A percentile compares a stretch with the other conserved stretches of the same genome.
Evolutionary conservation across 2,888 invertebrate species (phyloP).

Genomic region (Tipula vernalis): DNA sequence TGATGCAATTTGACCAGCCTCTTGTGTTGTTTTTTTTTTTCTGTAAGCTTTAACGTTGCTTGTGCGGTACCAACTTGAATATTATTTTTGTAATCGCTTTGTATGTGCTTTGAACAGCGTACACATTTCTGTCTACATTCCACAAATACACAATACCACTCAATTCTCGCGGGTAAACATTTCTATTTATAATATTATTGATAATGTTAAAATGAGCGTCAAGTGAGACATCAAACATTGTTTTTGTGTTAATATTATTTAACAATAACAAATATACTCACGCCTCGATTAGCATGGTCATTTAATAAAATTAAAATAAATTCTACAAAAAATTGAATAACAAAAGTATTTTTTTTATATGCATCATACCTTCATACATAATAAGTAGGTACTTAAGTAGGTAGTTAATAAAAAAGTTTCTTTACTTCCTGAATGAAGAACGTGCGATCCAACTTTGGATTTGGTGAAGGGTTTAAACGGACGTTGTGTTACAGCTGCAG

Average conservation of each 20-base stretch:
- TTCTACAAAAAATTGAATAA: neutral
- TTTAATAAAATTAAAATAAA: neutral
- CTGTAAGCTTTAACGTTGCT: too few species aligned
- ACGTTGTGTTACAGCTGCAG: too few species aligned
- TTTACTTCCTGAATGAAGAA: too few species aligned
- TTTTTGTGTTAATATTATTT: neutral
- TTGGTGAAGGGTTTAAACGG: too few species aligned
- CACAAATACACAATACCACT: neutral
- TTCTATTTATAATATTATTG: neutral
- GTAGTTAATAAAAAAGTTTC: too few species aligned
- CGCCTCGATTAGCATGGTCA: neutral
- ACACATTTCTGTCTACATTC: too few species aligned
- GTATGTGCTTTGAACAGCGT: neutral
- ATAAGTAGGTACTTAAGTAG: too few species aligned
- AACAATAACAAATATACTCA: neutral
- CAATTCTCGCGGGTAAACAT: neutral
- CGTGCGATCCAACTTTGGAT: too few species aligned
- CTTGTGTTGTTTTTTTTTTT: too few species aligned
- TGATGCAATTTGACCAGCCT: too few species aligned
- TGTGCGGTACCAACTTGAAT: neutral
- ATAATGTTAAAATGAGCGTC: neutral
- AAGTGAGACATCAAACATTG: neutral
- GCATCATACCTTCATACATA: too few species aligned
- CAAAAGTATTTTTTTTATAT: too few species aligned
- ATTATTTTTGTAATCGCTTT: neutral